Evolutionary conservation across 2,113 vertebrate species (phyloP).

Genomic region (Burhinus bistriatus): DNA sequence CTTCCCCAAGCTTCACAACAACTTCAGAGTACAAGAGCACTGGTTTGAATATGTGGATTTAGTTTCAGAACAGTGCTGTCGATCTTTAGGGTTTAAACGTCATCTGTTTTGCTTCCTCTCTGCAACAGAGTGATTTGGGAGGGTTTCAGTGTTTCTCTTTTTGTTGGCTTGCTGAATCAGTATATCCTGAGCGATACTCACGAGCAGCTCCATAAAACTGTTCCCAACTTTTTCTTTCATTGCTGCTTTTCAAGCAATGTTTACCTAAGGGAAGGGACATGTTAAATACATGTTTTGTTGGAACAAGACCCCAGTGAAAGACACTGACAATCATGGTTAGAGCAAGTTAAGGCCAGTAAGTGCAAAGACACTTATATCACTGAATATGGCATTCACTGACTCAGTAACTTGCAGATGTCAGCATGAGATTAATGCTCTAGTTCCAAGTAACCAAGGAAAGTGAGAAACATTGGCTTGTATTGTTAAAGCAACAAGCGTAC

Average conservation of each 20-base stretch:
- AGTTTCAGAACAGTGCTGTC: not conserved
- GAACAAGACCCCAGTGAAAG: constrained; percentile 16
- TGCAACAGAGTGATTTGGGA: not conserved
- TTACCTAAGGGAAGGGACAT: constrained; percentile 18
- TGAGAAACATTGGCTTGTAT: not conserved
- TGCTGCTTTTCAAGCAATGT: not conserved
- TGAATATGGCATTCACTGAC: not conserved
- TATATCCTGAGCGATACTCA: not conserved
- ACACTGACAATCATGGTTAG: not conserved
- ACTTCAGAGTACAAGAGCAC: not conserved
- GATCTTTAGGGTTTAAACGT: not conserved
- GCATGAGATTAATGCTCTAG: not conserved
- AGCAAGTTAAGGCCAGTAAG: constrained; percentile 38
- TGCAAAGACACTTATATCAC: not conserved
- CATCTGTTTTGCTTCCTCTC: not conserved
- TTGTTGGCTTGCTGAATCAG: not conserved
- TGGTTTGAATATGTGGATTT: not conserved
- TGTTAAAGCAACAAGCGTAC: not conserved
- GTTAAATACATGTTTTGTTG: not conserved
- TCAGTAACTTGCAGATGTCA: not conserved
- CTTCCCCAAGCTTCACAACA: not conserved
- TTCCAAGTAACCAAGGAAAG: constrained; percentile 16
- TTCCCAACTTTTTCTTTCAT: not conserved
- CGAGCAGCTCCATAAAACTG: not conserved
- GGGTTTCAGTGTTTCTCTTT: not conserved